These are phyloP conservation scores for Amazona guildingii DNA, from an alignment of 2,113 vertebrate genomes.

Conservation along the genomic window DNA sequence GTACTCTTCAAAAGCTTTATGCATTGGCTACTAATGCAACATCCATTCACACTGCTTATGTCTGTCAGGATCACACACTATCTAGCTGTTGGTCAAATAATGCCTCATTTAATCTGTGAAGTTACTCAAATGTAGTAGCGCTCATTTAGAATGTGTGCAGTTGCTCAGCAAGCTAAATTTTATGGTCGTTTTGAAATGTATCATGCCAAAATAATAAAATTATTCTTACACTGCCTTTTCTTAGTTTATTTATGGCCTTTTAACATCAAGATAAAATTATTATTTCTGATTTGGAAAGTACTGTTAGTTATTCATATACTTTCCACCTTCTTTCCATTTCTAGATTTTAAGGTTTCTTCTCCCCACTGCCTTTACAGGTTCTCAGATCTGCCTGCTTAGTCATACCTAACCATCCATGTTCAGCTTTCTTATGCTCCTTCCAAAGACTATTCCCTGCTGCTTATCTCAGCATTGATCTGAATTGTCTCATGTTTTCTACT, in stretches of 20 bases:
- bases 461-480: neutral
- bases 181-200: neutral
- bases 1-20: constrained; percentile 60
- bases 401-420: neutral
- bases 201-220: constrained; percentile 65
- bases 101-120: neutral
- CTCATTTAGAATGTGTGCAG: constrained; percentile 13
- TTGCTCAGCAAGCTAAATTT: neutral
- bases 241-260: neutral
- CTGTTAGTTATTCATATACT: neutral
- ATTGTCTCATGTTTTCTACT: neutral
- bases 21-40: constrained; percentile 48
- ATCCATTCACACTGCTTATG: neutral
- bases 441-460: neutral
- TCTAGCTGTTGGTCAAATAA: neutral
- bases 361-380: neutral
- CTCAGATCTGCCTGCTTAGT: neutral
- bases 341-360: neutral
- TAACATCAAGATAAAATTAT: neutral
- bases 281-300: neutral
- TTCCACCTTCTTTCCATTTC: neutral
- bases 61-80: neutral
- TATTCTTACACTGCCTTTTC: constrained; percentile 1
- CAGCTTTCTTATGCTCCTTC: neutral
- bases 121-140: neutral